Base-by-base conservation (phyloP, 2,797 vertebrate species). In the Pyrocephalus nanus region DNA sequence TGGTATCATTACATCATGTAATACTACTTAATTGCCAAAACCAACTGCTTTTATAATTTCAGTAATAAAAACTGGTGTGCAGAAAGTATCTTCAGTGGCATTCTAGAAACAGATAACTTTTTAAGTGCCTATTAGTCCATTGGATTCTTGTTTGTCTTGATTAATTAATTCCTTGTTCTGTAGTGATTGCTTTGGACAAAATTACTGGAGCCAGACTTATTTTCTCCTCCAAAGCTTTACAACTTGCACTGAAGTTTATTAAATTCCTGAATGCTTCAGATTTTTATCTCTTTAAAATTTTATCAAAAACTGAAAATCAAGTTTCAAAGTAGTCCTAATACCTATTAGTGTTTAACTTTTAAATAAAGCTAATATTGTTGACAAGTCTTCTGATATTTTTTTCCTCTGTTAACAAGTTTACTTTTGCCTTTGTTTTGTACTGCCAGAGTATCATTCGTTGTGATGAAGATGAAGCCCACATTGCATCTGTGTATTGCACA, bases 401-500 rank as follows among this genome's bases (percentile, higher is more conserved):
- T 76, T 79, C 19, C n/a, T 61, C 12, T 13, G 0, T 89, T 93
- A 90, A 93, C 32, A 47, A 25, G 17, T 86, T 71, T 6, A 29
- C 21, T 64, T 73, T 73, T 91, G 21, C 64, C 11, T 66, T 21
- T 69, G 54, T 71, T 61, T 76, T 9, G 3, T 74, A 27, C 40
- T 95, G 32, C 82, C 78, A 99, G 99, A 99, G 99, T 88, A 97
- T 99, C 57, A 98, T 99, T 80, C 99, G 99, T 61, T 99, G 99
- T 0, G 99, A 99, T 82, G 99, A 99, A 97, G 99, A 99, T 65
- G 99, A 99, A 97, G 98, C 98, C 95, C 99, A 99, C 47, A 97
- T 99, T 21, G 99, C 99, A 50, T 99, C 99, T 25, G 98, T 99
- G 80, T 99, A 99, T 97, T 99, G 99, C 97, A 99, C 99, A 6